Conservation (phyloP, 2,113 vertebrate species). For the Ictidomys tridecemlineatus region DNA sequence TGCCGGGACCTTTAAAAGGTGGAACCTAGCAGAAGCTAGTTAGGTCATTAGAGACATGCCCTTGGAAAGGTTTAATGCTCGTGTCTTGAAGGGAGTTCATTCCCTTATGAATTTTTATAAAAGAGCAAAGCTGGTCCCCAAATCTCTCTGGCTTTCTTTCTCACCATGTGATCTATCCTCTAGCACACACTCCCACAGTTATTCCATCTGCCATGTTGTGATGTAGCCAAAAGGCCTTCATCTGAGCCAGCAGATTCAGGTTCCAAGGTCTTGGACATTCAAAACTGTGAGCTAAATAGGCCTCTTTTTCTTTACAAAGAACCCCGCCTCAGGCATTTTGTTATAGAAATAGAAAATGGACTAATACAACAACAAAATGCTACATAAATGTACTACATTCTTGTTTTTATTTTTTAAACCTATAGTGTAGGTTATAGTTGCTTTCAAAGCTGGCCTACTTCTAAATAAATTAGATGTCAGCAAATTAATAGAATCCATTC, state of each 20-base stretch:
- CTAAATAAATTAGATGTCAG: constrained; percentile 30
- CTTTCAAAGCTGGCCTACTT: constrained; percentile 6
- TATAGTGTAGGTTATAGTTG: neutral
- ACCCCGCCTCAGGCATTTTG: neutral
- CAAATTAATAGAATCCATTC: constrained; percentile 42
- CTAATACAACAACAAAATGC: neutral
- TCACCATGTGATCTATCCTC: neutral
- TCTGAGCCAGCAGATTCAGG: neutral
- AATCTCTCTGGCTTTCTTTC: neutral
- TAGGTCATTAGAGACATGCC: neutral
- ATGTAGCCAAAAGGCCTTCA: neutral
- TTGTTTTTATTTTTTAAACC: constrained; percentile 65
- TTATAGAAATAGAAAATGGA: neutral
- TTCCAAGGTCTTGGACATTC: neutral
- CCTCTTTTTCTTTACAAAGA: neutral
- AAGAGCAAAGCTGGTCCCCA: neutral
- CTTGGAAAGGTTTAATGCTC: neutral
- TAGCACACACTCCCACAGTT: neutral
- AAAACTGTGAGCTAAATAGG: neutral
- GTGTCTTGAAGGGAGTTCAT: neutral
- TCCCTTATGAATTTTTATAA: neutral
- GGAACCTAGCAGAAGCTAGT: neutral
- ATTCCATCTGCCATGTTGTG: neutral
- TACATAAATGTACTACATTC: neutral
- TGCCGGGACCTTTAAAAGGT: neutral